Conservation (phyloP, 1,140 invertebrate genomes). For the Berghia stephanieae region DNA sequence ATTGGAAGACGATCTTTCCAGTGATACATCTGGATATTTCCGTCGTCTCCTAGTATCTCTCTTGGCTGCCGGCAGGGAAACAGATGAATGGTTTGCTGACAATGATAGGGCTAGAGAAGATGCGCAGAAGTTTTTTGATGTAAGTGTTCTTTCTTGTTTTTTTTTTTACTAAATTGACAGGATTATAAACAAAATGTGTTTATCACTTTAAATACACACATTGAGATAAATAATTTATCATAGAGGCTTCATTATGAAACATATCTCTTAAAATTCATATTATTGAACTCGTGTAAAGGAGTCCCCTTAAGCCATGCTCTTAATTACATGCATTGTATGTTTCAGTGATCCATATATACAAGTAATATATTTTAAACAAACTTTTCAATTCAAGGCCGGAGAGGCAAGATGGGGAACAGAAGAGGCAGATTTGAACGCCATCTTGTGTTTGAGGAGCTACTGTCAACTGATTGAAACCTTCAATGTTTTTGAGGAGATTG, state of each 20-base stretch:
- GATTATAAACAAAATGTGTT: too few relatives aligned
- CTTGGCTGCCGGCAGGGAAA: conserved; percentile 37
- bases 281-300: too few relatives aligned
- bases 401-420: conserved; percentile 75
- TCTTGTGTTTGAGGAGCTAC: conserved; percentile 76
- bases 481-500: conserved; percentile 71
- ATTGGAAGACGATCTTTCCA: conserved; percentile 43
- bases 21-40: conserved; percentile 52
- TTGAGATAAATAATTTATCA: too few relatives aligned
- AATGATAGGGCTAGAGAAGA: conserved; percentile 38
- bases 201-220: too few relatives aligned
- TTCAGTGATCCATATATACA: too few relatives aligned
- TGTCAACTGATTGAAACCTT: conserved; percentile 76
- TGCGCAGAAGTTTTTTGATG: conserved; percentile 50
- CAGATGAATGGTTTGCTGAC: conserved; percentile 17
- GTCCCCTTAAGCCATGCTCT: too few relatives aligned
- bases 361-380: too few relatives aligned
- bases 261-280: too few relatives aligned
- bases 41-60: conserved; percentile 45
- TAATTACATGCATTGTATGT: too few relatives aligned
- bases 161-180: too few relatives aligned
- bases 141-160: conserved; percentile 29
- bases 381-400: too few relatives aligned
- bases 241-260: too few relatives aligned
- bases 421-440: conserved; percentile 77